Evolutionary conservation across 2,797 vertebrate species (phyloP).

Genomic region (Gambusia yucatana): DNA sequence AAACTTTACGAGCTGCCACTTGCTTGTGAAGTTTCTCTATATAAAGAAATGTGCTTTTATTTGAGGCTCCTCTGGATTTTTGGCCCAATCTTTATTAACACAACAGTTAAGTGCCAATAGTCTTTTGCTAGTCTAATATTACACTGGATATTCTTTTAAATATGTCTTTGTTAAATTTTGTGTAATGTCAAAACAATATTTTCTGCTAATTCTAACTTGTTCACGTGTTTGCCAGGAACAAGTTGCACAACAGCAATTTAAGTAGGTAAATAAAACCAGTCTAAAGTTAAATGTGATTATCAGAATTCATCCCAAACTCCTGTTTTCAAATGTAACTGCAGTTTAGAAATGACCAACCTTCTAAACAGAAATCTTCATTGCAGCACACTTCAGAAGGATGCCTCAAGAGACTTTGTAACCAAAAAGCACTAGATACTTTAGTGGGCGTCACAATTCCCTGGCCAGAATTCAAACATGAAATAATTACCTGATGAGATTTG

Average conservation of each 20-base stretch:
- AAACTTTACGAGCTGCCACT: not conserved
- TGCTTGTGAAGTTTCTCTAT: not conserved
- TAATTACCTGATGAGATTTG: not conserved
- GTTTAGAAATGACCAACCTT: not conserved
- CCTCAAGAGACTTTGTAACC: not conserved
- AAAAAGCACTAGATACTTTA: not conserved
- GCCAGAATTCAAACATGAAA: not conserved
- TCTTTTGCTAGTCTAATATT: not conserved
- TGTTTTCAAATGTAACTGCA: not conserved
- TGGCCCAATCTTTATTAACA: not conserved
- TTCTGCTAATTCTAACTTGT: not conserved
- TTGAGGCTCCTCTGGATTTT: not conserved
- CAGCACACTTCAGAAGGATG: not conserved
- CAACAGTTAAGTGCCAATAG: not conserved
- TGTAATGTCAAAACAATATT: not conserved
- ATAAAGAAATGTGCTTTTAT: not conserved
- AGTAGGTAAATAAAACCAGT: not conserved
- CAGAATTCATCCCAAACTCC: not conserved
- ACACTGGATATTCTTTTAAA: not conserved
- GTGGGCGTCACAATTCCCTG: not conserved
- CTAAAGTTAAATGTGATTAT: not conserved
- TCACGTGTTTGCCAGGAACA: not conserved
- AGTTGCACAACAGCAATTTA: not conserved
- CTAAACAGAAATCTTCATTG: not conserved
- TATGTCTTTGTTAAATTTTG: not conserved